Evolutionary conservation across 2,113 vertebrate species (phyloP), one percentile per base, ranked within the genome.

Genomic region (Erythrolamprus reginae): DNA sequence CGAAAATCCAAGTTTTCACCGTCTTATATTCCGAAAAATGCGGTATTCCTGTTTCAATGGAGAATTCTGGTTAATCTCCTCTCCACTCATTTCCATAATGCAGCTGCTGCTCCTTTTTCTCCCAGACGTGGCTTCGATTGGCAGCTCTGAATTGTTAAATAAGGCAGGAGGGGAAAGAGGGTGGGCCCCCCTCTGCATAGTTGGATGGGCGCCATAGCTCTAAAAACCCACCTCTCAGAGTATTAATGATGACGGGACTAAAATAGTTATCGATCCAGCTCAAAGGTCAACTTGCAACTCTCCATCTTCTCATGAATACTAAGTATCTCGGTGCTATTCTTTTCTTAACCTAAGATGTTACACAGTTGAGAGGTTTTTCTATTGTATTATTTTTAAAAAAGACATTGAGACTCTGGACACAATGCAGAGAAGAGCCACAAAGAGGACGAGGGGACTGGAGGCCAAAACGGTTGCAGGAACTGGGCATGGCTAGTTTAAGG

Each of bases 231-330:
- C 94, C 26, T 94, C 93, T 95, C 92, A 92, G 87, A 24, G 45
- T 91, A 90, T 84, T 95, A 94, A 94, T 91, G 89, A 85, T 92
- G 93, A 88, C 89, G 84, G 91, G 70, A 90, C 92, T 89, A 82
- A 91, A 94, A 61, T 87, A 91, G 88, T 92, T 91, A 93, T 0
- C 89, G 90, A 95, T 90, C 89, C 92, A 26, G 23, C 0, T 10
- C 5, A 90, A 89, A 95, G 95, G 95, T 95, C 95, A 96, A 94
- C 92, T 96, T 95, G 92, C 89, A 87, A 21, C 70, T 91, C 92
- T 92, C 91, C 45, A 92, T 84, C 95, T 86, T 45, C 92, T 92
- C 84, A 77, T 92, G 92, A 95, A 93, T 94, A 95, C 93, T 93
- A 92, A 91, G 90, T 86, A 92, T 1, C 92, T 90, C 58, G 85